Conservation (phyloP, 2,113 vertebrate species). For the Corythornis vintsioides region DNA sequence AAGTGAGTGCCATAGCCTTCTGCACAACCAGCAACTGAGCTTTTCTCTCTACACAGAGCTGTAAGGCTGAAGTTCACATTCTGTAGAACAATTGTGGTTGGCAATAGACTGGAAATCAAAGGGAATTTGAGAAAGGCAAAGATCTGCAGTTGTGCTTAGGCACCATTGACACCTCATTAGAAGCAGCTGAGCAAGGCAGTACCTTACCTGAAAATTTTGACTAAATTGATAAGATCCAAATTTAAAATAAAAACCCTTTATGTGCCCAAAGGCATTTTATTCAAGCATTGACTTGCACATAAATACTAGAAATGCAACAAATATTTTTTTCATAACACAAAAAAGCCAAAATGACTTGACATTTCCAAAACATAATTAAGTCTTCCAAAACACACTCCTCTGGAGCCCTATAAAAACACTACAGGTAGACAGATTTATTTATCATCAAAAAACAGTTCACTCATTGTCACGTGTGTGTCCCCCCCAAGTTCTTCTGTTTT, state of each 20-base stretch:
- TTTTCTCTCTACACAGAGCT: background rate
- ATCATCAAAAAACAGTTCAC: slow-evolving; percentile 56
- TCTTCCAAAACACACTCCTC: slow-evolving; percentile 25
- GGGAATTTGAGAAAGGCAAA: background rate
- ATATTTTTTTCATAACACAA: slow-evolving; percentile 57
- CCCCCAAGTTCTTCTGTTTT: slow-evolving; percentile 8
- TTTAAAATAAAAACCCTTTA: background rate
- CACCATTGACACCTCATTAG: background rate
- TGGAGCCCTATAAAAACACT: slow-evolving; percentile 62
- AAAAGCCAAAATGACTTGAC: slow-evolving; percentile 54
- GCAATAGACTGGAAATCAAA: background rate
- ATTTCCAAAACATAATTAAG: slow-evolving; percentile 57
- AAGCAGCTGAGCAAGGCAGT: background rate
- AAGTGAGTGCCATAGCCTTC: background rate
- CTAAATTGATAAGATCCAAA: background rate
- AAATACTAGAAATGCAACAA: background rate
- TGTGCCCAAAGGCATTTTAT: background rate
- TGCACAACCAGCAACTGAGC: background rate
- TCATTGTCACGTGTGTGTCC: background rate
- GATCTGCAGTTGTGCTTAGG: background rate
- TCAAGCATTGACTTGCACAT: background rate
- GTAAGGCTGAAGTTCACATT: background rate
- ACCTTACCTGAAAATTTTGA: background rate
- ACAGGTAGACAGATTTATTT: slow-evolving; percentile 56
- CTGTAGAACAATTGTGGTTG: background rate